Percentiles rank a stretch among this genome's conserved stretches.
Conservation (phyloP, 2,888 invertebrate species). For the Rhagophthalmus giganteus region DNA sequence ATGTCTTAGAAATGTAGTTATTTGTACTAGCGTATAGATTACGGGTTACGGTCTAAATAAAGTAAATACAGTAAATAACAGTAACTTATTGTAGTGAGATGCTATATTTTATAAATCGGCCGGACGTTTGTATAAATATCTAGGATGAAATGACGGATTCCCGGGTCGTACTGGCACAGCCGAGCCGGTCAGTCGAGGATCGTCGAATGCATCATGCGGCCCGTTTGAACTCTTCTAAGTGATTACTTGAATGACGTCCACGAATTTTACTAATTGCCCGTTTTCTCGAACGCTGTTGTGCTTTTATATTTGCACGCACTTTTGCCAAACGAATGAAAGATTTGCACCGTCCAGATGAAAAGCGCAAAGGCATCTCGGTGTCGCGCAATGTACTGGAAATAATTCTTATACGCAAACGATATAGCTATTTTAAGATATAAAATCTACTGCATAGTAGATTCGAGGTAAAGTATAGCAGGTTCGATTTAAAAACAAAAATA, state of each 20-base stretch:
- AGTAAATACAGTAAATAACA: too few relatives aligned
- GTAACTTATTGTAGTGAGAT: too few relatives aligned
- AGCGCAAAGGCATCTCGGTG: constrained; percentile 9
- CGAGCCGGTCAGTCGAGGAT: constrained; percentile 16
- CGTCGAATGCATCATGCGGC: constrained; percentile 28
- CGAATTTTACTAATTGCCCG: constrained; percentile 28
- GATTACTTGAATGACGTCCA: constrained; percentile 28
- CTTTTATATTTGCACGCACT: constrained; percentile 16
- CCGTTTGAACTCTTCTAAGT: constrained; percentile 29
- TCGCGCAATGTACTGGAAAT: constrained; percentile 8
- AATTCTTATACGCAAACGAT: neutral
- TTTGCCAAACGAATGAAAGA: constrained; percentile 4
- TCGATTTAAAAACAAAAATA: too few relatives aligned
- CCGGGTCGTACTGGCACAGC: constrained; percentile 5
- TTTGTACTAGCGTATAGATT: too few relatives aligned
- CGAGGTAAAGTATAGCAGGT: too few relatives aligned
- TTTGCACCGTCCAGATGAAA: constrained; percentile 14
- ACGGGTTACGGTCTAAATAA: too few relatives aligned
- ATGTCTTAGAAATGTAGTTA: too few relatives aligned
- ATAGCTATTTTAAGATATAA: too few relatives aligned
- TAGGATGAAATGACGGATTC: constrained; percentile 17
- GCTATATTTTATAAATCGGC: constrained; percentile 1
- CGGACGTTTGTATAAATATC: constrained; percentile 16
- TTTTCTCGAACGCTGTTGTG: constrained; percentile 16
- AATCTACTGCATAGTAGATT: too few relatives aligned